A percentile compares a stretch with the other conserved stretches of the same genome.
Evolutionary conservation across 2,113 vertebrate genomes (phyloP).

Genomic region (Charina bottae): DNA sequence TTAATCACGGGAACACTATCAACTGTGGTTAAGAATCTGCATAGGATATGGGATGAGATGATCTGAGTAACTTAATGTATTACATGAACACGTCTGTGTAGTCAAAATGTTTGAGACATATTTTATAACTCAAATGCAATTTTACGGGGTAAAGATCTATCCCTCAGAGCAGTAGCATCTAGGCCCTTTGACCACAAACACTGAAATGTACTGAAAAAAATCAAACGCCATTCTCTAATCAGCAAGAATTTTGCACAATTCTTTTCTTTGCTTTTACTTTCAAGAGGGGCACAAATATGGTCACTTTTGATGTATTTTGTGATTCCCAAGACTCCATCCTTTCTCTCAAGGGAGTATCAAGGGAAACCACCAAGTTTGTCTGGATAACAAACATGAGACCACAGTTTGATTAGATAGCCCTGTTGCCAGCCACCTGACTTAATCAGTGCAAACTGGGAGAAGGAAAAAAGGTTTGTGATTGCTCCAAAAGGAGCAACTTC

Average conservation of each 20-base stretch:
- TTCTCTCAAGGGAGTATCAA: no score
- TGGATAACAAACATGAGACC: neutral
- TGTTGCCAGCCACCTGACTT: neutral
- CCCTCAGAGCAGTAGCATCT: no score
- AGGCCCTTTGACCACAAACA: neutral
- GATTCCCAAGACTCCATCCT: neutral
- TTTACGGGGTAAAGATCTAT: neutral
- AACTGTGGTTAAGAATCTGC: neutral
- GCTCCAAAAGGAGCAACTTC: neutral
- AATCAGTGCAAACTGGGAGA: neutral
- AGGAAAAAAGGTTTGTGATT: neutral
- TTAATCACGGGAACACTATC: neutral
- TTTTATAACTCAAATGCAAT: neutral
- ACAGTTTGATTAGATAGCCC: neutral
- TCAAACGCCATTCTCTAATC: neutral
- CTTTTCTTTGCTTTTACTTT: neutral
- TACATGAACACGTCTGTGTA: neutral
- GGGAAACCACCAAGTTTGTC: neutral
- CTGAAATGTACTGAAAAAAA: neutral
- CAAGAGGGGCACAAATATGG: neutral
- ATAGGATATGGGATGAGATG: neutral
- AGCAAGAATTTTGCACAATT: neutral
- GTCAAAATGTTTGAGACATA: neutral
- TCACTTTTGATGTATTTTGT: neutral
- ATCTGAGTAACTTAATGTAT: neutral